Percentiles rank a stretch among this genome's conserved stretches.
These are phyloP conservation scores for Gadopsis marmoratus DNA, from an alignment of 2,797 vertebrate genomes.

Conservation along the genomic window DNA sequence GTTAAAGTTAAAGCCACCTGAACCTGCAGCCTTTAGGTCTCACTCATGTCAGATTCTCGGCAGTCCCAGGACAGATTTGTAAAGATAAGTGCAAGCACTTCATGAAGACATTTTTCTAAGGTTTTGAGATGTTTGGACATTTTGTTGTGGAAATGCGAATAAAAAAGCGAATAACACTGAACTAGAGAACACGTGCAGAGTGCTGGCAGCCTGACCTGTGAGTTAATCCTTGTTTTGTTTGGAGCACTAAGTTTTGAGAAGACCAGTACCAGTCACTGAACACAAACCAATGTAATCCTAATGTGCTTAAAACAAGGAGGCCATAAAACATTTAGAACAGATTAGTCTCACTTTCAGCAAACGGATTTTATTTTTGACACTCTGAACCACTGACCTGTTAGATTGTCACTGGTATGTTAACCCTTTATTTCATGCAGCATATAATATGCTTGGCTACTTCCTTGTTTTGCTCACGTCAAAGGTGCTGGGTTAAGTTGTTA, in stretches of 20 bases:
- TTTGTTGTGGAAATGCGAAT: background rate
- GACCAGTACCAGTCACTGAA: constrained; percentile 64
- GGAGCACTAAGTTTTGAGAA: constrained; percentile 52
- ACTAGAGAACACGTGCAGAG: constrained; percentile 38
- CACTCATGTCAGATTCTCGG: constrained; percentile 24
- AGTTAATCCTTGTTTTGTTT: constrained; percentile 71
- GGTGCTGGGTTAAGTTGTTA: background rate
- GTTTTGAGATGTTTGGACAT: constrained; percentile 12
- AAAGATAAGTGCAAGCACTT: background rate
- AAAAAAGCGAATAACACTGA: constrained; percentile 14
- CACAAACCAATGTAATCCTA: constrained; percentile 47
- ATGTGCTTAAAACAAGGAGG: constrained; percentile 51
- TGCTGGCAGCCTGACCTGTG: constrained; percentile 38
- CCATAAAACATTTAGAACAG: constrained; percentile 42
- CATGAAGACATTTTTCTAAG: background rate
- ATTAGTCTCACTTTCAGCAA: constrained; percentile 40
- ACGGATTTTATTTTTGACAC: constrained; percentile 42
- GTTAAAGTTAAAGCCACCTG: constrained; percentile 48
- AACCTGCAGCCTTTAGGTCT: constrained; percentile 35
- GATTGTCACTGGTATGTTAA: constrained; percentile 16
- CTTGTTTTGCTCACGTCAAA: background rate
- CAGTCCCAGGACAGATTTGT: constrained; percentile 31
- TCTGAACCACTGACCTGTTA: constrained; percentile 34
- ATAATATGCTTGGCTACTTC: background rate
- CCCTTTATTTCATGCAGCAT: background rate